phyloP scores from a whole-genome alignment of 2,797 vertebrate genomes.

The Nyctibius grandis region DNA sequence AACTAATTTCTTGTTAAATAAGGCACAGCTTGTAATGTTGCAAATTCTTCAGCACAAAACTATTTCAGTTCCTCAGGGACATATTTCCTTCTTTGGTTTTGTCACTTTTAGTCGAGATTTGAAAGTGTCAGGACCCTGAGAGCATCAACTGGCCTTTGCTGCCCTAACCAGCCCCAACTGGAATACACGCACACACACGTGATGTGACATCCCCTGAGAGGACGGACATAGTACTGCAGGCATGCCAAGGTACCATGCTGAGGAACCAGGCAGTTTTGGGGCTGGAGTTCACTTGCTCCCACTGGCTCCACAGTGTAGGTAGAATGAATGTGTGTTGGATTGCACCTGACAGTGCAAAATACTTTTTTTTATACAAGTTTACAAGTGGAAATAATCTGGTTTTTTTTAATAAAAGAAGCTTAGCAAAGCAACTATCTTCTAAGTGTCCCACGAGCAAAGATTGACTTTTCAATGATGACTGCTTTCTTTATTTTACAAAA shows the following conservation, averaged over 20 bases:
- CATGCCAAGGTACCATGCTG: not conserved
- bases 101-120: not conserved
- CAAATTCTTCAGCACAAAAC: not conserved
- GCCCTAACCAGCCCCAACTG: not conserved
- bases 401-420: not conserved
- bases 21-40: not conserved
- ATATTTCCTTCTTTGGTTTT: not conserved
- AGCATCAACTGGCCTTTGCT: not conserved
- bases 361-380: not conserved
- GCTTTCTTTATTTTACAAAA: not conserved
- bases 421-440: not conserved
- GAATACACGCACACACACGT: fast-evolving
- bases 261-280: not conserved
- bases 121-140: not conserved
- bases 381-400: not conserved
- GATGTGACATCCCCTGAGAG: not conserved
- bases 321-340: not conserved
- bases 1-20: not conserved
- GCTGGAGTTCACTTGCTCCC: not conserved
- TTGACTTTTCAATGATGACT: not conserved
- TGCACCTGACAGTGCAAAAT: not conserved
- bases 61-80: not conserved
- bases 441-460: not conserved
- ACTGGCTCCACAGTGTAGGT: not conserved
- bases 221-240: not conserved